Conservation (phyloP, 2,797 vertebrate genomes). For the Coilia nasus region DNA sequence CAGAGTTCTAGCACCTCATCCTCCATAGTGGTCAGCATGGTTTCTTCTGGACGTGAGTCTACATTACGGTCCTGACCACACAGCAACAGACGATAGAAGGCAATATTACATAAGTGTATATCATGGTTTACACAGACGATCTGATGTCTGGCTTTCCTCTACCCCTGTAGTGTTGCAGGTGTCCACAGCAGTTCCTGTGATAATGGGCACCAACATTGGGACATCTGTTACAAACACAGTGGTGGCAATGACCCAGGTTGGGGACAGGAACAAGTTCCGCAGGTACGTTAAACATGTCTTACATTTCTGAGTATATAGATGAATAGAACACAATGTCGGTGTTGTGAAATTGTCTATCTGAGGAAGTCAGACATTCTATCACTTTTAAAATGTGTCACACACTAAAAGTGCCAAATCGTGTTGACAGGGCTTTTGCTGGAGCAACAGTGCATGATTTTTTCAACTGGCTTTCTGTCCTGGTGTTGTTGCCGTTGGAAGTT, state of each 20-base stretch:
- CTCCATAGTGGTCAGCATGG: conserved; percentile 98
- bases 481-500: conserved; percentile 87
- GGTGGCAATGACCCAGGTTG: conserved; percentile 92
- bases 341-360: too few species aligned
- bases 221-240: conserved; percentile 97
- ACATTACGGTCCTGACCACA: neutral
- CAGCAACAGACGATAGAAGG: neutral
- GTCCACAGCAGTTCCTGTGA: conserved; percentile 86
- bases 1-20: conserved; percentile 97
- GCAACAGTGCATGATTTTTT: conserved; percentile 97
- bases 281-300: conserved; percentile 74
- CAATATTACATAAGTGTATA: neutral
- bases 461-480: conserved; percentile 93
- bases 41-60: conserved; percentile 89
- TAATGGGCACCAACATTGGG: conserved; percentile 98
- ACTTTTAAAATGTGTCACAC: too few species aligned
- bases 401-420: neutral
- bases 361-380: too few species aligned
- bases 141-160: neutral
- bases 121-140: neutral
- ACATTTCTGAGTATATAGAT: too few species aligned
- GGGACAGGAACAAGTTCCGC: conserved; percentile 89
- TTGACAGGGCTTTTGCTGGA: conserved; percentile 89
- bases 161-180: conserved; percentile 84
- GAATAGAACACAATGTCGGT: too few species aligned